phyloP scores from a whole-genome alignment of 2,888 invertebrate genomes.

The Diadegma fenestrale region DNA sequence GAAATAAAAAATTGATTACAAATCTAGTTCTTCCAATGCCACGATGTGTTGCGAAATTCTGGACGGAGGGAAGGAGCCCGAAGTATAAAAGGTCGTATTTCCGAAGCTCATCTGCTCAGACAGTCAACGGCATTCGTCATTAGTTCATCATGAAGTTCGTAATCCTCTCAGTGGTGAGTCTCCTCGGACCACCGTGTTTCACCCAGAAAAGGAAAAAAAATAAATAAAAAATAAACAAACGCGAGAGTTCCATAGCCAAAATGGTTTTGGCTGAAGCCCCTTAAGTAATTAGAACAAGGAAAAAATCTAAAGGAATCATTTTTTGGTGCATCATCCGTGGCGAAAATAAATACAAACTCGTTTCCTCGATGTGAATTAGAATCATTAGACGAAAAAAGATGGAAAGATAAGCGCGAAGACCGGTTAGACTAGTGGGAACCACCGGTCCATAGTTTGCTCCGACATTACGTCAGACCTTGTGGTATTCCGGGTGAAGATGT shows the following conservation, averaged over 20 bases:
- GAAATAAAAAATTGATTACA: constrained; percentile 76
- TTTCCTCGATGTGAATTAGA: neutral
- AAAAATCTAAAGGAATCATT: neutral
- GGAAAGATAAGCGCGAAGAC: constrained; percentile 1
- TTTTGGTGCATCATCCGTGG: neutral
- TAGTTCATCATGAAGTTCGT: constrained; percentile 82
- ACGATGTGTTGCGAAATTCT: constrained; percentile 79
- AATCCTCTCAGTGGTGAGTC: constrained; percentile 82
- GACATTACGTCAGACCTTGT: neutral
- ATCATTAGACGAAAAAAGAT: neutral
- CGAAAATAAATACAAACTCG: neutral
- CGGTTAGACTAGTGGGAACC: constrained; percentile 21
- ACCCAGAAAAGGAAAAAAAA: neutral
- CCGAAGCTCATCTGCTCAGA: constrained; percentile 75
- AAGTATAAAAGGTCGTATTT: constrained; percentile 83
- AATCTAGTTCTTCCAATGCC: constrained; percentile 84
- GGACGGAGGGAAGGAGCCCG: constrained; percentile 76
- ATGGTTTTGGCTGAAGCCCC: neutral
- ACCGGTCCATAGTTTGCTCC: neutral
- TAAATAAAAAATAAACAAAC: neutral
- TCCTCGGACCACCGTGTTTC: constrained; percentile 17
- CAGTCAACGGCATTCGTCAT: constrained; percentile 75
- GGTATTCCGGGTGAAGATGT: neutral
- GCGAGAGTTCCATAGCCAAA: neutral
- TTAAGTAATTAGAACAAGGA: neutral